These are phyloP conservation scores for Schizopygopsis malacanthus DNA, from an alignment of 2,797 vertebrate genomes.

Conservation along the genomic window DNA sequence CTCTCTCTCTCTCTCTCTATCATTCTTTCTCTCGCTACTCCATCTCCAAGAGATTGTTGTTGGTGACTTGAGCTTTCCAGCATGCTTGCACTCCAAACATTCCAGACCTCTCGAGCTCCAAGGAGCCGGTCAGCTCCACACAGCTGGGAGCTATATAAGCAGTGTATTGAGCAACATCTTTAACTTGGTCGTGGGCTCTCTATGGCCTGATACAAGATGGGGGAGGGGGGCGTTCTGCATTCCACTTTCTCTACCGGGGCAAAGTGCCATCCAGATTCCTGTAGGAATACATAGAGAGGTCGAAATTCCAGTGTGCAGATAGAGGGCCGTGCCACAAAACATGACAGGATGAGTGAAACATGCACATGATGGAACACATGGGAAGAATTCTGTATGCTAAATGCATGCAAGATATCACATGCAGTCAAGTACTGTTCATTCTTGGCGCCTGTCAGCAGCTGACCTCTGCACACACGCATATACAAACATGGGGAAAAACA, in stretches of 20 bases:
- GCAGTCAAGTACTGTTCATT: conserved; percentile 23
- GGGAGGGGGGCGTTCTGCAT: conserved; percentile 47
- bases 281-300: conserved; percentile 15
- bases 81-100: conserved; percentile 76
- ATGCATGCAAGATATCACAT: not conserved
- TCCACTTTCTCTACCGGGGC: conserved; percentile 40
- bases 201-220: conserved; percentile 12
- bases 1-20: conserved; percentile 32
- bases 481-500: conserved; percentile 52
- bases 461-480: conserved; percentile 45
- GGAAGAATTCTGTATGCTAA: not conserved
- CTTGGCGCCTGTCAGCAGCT: conserved; percentile 4
- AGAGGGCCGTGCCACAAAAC: not conserved
- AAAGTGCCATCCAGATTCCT: conserved; percentile 30
- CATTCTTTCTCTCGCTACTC: not conserved
- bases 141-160: conserved; percentile 79
- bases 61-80: conserved; percentile 76
- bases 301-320: conserved; percentile 7
- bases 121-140: conserved; percentile 67
- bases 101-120: conserved; percentile 73
- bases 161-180: conserved; percentile 71
- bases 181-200: conserved; percentile 32
- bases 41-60: conserved; percentile 58
- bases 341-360: conserved; percentile 12
- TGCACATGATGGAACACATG: conserved; percentile 36